These are phyloP conservation scores for Falcunculus frontatus DNA, from an alignment of 2,113 vertebrate genomes.

Conservation along the genomic window DNA sequence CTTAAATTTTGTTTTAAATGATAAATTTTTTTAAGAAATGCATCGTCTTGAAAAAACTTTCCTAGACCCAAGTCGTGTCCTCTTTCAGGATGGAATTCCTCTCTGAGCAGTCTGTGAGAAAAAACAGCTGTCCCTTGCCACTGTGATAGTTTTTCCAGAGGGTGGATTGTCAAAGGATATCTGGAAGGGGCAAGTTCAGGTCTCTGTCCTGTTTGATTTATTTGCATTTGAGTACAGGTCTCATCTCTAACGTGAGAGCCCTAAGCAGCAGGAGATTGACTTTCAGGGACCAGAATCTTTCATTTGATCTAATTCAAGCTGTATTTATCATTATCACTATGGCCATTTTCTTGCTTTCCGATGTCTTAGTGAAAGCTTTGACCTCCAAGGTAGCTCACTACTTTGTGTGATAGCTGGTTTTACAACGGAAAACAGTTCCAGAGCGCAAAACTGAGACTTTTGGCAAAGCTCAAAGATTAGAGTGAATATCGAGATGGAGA, in stretches of 20 bases:
- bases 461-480: background rate
- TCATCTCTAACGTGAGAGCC: background rate
- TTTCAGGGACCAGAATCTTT: background rate
- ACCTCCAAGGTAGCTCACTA: background rate
- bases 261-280: background rate
- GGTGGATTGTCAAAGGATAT: background rate
- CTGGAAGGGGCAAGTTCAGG: background rate
- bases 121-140: background rate
- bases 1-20: background rate
- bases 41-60: background rate
- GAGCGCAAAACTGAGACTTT: background rate
- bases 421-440: background rate
- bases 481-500: background rate
- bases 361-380: background rate
- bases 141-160: background rate
- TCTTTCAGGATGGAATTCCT: background rate
- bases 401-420: background rate
- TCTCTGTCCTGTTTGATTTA: background rate
- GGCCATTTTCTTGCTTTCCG: background rate
- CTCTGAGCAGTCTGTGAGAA: background rate
- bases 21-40: background rate
- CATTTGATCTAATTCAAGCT: background rate
- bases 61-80: background rate
- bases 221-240: background rate
- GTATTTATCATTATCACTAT: background rate